Conservation (phyloP, 2,888 invertebrate species). For the Rhynchonema sp. region DNA sequence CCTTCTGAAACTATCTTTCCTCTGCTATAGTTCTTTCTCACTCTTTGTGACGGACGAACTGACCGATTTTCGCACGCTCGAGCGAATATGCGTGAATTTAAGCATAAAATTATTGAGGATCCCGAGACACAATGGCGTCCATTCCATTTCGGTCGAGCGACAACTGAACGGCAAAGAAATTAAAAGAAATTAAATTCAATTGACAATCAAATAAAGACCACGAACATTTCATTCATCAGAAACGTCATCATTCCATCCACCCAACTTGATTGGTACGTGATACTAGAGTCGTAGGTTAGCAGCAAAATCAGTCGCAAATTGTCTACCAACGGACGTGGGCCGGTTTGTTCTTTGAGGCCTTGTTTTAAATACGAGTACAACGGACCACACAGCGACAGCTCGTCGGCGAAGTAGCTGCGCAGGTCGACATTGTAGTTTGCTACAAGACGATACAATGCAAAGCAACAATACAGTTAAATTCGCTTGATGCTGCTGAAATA, state of each 20-base stretch:
- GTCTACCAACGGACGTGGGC: background rate
- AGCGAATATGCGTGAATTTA: background rate
- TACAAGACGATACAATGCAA: background rate
- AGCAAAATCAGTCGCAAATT: background rate
- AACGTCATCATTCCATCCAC: background rate
- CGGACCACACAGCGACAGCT: background rate
- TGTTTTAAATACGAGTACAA: background rate
- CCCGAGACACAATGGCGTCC: slow-evolving; percentile 19
- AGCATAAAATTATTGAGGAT: slow-evolving; percentile 20
- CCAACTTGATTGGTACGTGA: background rate
- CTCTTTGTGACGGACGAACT: background rate
- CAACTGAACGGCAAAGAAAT: slow-evolving; percentile 1
- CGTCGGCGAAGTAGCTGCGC: background rate
- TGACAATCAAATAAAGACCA: background rate
- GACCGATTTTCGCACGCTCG: background rate
- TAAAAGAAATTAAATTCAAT: background rate
- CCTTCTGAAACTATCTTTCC: slow-evolving; percentile 8
- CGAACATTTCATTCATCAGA: background rate
- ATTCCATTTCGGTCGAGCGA: slow-evolving; percentile 13
- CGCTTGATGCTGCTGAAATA: too few relatives aligned
- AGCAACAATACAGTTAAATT: too few relatives aligned
- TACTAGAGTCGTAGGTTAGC: background rate
- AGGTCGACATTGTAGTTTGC: background rate
- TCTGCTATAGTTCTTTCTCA: background rate
- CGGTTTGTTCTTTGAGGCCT: background rate